phyloP scores from a whole-genome alignment of 2,797 vertebrate genomes.

The Momotus momota region DNA sequence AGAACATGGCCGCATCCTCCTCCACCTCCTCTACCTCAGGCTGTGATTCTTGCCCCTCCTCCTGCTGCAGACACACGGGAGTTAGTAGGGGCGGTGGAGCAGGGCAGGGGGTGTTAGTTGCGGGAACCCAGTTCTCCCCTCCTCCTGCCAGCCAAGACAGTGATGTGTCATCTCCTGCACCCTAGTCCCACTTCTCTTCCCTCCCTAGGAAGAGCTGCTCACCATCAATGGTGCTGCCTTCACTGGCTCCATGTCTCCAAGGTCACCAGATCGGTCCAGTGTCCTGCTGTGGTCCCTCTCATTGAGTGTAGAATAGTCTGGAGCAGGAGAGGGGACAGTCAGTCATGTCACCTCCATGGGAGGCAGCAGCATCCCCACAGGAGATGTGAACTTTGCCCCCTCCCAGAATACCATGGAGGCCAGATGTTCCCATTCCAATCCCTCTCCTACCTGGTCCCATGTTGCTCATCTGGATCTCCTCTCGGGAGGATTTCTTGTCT shows the following conservation, averaged over 20 bases:
- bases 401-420: rapidly evolving
- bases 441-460: conserved; percentile 88
- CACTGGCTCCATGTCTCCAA: conserved; percentile 85
- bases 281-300: conserved; percentile 91
- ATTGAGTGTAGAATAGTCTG: conserved; percentile 91
- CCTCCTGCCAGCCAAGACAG: background rate
- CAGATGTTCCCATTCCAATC: background rate
- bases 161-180: background rate
- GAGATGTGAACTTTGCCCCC: background rate
- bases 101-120: conserved; percentile 12
- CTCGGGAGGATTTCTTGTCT: conserved; percentile 88
- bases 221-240: conserved; percentile 85
- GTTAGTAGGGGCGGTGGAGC: conserved; percentile 67
- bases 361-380: background rate
- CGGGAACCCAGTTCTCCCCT: background rate
- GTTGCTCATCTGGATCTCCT: conserved; percentile 95
- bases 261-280: conserved; percentile 89
- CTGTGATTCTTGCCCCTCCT: conserved; percentile 74
- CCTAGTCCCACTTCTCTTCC: background rate
- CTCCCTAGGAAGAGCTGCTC: background rate
- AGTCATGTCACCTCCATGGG: rapidly evolving
- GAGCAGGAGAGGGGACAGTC: background rate
- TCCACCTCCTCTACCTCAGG: conserved; percentile 74
- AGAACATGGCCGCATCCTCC: conserved; percentile 69
- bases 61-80: conserved; percentile 72